A percentile compares a stretch with the other conserved stretches of the same genome.
phyloP scores from a whole-genome alignment of 1,140 invertebrate genomes.

The Drosophila quadrilineata region DNA sequence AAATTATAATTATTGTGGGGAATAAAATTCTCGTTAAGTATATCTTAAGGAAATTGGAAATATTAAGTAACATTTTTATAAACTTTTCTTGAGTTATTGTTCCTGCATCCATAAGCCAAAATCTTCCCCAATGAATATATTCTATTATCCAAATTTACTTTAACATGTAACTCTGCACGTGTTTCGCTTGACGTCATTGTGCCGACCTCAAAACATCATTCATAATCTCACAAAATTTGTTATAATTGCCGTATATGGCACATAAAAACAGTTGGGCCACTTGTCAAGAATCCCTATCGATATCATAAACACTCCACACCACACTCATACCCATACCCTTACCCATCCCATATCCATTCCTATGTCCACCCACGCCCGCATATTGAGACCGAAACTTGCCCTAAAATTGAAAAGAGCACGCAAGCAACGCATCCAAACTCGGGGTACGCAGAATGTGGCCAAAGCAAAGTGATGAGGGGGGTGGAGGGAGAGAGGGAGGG shows the following conservation, averaged over 20 bases:
- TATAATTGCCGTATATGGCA: slow-evolving; percentile 64
- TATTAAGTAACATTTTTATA: not conserved
- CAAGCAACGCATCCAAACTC: slow-evolving; percentile 55
- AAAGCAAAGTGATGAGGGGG: not conserved
- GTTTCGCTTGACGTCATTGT: slow-evolving; percentile 35
- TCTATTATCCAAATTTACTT: not conserved
- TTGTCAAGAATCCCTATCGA: slow-evolving; percentile 45
- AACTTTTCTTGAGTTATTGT: too few species aligned
- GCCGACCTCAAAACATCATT: slow-evolving; percentile 53
- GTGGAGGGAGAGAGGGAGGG: not conserved
- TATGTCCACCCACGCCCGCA: slow-evolving; percentile 22
- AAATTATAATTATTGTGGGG: too few species aligned
- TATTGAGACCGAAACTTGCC: slow-evolving; percentile 33
- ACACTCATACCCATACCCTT: slow-evolving; percentile 8
- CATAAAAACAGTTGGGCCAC: slow-evolving; percentile 51
- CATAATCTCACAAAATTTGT: slow-evolving; percentile 53
- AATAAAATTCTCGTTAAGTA: too few species aligned
- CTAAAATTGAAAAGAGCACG: slow-evolving; percentile 72
- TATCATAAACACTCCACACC: slow-evolving; percentile 8
- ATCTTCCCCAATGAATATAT: too few species aligned
- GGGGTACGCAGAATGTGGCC: too few species aligned
- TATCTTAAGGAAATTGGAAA: too few species aligned
- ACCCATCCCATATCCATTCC: too few species aligned
- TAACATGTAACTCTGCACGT: slow-evolving; percentile 34
- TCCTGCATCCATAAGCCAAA: too few species aligned